Evolutionary conservation across 2,113 vertebrate species (phyloP).

Genomic region (Trematocara marginatum): DNA sequence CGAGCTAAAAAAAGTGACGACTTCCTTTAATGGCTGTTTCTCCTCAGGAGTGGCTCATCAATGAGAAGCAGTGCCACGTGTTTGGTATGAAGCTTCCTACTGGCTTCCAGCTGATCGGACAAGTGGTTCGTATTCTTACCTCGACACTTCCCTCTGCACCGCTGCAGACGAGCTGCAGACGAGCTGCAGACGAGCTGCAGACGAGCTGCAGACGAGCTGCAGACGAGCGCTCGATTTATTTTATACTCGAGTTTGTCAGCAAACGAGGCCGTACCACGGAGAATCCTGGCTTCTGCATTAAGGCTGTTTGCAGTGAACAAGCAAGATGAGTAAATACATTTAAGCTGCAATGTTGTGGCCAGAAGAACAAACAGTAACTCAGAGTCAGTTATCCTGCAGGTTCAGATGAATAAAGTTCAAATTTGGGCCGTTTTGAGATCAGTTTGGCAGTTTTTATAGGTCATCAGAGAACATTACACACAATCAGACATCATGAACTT

Average conservation of each 20-base stretch:
- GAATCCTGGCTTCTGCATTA: neutral
- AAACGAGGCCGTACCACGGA: neutral
- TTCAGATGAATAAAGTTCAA: neutral
- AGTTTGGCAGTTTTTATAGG: neutral
- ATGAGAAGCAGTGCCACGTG: conserved; percentile 66
- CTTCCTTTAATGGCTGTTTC: neutral
- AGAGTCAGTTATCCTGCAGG: neutral
- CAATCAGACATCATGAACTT: neutral
- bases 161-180: neutral
- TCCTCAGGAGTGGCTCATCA: conserved; percentile 77
- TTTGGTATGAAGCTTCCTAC: conserved; percentile 82
- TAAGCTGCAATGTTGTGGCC: no score
- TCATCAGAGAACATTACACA: neutral
- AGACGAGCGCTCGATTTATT: neutral
- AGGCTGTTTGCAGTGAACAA: neutral
- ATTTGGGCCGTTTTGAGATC: neutral
- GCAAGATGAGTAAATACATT: neutral
- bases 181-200: neutral
- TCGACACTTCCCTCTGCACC: neutral
- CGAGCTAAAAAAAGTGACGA: neutral
- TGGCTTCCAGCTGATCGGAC: conserved; percentile 82
- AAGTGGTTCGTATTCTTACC: conserved; percentile 72
- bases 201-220: neutral
- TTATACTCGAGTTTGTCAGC: neutral
- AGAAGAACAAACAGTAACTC: neutral